phyloP scores from a whole-genome alignment of 2,113 vertebrate species.

The Phrynosoma platyrhinos region DNA sequence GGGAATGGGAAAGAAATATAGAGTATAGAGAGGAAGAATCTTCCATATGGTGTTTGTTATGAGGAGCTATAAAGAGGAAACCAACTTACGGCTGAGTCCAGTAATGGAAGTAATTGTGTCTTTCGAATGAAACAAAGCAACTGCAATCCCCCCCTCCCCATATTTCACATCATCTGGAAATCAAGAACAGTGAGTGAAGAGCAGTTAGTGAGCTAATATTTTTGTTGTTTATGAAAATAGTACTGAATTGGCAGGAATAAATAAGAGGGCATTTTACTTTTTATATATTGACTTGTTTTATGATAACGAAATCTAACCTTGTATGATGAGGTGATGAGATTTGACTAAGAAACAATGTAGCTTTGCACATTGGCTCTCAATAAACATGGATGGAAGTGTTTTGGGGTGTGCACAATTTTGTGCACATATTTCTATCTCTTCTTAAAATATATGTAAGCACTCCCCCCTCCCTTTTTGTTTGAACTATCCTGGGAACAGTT shows the following conservation, averaged over 20 bases:
- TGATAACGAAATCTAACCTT: not conserved
- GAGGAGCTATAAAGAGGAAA: not conserved
- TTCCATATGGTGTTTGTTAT: constrained; percentile 3
- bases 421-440: not conserved
- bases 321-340: not conserved
- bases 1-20: not conserved
- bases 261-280: not conserved
- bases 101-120: not conserved
- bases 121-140: constrained; percentile 2
- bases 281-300: not conserved
- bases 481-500: not conserved
- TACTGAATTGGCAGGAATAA: not conserved
- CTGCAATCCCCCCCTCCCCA: not conserved
- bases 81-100: not conserved
- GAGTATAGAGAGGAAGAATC: not conserved
- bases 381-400: not conserved
- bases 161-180: constrained; percentile 3
- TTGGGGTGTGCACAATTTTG: not conserved
- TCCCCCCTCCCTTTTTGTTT: constrained; percentile 10
- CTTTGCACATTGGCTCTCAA: not conserved
- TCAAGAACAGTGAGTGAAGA: not conserved
- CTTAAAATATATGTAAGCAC: not conserved
- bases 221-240: not conserved
- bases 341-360: not conserved
- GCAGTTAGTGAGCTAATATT: not conserved